A percentile compares a stretch with the other conserved stretches of the same genome.
Evolutionary conservation across 2,797 vertebrate genomes (phyloP).

Genomic region (Argyrosomus regius): DNA sequence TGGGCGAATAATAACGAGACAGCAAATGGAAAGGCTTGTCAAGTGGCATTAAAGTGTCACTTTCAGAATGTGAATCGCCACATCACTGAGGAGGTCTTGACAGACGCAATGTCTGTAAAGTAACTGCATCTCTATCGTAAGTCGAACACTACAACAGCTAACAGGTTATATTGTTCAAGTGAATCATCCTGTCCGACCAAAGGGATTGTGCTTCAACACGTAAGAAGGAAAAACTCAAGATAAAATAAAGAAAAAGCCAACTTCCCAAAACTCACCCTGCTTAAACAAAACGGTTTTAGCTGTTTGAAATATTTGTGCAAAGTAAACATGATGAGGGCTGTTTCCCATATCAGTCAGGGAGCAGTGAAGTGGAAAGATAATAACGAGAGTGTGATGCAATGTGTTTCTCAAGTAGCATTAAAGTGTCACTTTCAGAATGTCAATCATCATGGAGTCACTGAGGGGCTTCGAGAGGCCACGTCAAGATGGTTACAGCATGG

Average conservation of each 20-base stretch:
- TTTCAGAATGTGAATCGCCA: slow-evolving; percentile 58
- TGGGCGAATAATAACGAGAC: slow-evolving; percentile 70
- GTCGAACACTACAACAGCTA: slow-evolving; percentile 2
- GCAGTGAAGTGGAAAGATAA: slow-evolving; percentile 71
- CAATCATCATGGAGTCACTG: slow-evolving; percentile 63
- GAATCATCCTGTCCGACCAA: not conserved
- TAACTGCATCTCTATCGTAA: slow-evolving; percentile 1
- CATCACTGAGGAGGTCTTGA: slow-evolving; percentile 23
- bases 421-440: slow-evolving; percentile 70
- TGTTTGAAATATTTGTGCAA: slow-evolving; percentile 5
- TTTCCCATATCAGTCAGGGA: slow-evolving; percentile 43
- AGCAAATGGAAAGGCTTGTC: slow-evolving; percentile 68
- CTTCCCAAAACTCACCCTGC: not conserved
- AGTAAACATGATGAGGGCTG: slow-evolving; percentile 41
- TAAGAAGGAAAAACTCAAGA: not conserved
- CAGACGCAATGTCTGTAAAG: slow-evolving; percentile 9
- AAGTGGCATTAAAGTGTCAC: slow-evolving; percentile 71
- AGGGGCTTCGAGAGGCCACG: slow-evolving; percentile 34
- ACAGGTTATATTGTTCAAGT: slow-evolving; percentile 9
- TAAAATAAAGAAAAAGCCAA: not conserved
- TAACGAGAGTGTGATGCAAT: slow-evolving; percentile 60
- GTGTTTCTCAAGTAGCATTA: slow-evolving; percentile 71
- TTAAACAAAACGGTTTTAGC: not conserved
- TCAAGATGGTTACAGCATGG: slow-evolving; percentile 37
- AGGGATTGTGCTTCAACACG: not conserved